These are phyloP conservation scores for Gymnoscelis rufifasciata DNA, from an alignment of 2,888 invertebrate genomes.

Conservation along the genomic window DNA sequence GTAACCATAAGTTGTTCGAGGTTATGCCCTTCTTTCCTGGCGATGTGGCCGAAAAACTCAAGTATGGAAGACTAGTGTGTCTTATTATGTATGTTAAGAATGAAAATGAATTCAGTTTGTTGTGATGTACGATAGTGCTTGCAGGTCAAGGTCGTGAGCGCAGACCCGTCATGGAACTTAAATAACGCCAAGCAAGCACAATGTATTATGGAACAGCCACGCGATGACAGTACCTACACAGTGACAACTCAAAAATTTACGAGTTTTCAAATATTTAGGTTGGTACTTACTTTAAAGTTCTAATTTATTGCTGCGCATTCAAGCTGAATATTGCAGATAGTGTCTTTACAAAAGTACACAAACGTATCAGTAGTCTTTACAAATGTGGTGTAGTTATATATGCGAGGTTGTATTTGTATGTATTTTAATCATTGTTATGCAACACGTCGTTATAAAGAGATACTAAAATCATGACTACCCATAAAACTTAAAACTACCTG, in stretches of 20 bases:
- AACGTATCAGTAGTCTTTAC: not conserved
- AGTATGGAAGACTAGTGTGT: too few relatives aligned
- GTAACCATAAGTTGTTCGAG: too few relatives aligned
- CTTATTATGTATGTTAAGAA: too few relatives aligned
- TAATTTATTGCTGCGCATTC: constrained; percentile 14
- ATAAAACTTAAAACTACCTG: too few relatives aligned
- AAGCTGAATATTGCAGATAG: constrained; percentile 7
- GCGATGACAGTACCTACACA: constrained; percentile 27
- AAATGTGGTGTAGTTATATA: not conserved
- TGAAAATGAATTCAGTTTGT: constrained; percentile 23
- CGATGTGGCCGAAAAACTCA: too few relatives aligned
- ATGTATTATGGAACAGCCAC: constrained; percentile 29
- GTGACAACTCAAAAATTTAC: constrained; percentile 22
- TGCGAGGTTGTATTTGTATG: too few relatives aligned
- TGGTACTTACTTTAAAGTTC: constrained; percentile 12
- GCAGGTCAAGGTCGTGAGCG: constrained; percentile 40
- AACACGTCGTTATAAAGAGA: too few relatives aligned
- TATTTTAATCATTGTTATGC: too few relatives aligned
- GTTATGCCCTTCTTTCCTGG: too few relatives aligned
- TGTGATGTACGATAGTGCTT: constrained; percentile 25
- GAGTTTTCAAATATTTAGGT: constrained; percentile 17
- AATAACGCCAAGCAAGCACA: constrained; percentile 26
- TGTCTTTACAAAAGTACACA: not conserved
- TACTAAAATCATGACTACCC: too few relatives aligned
- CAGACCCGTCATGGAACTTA: constrained; percentile 33